Evolutionary conservation across 2,797 vertebrate genomes (phyloP), one percentile per base, ranked within the genome.

Genomic region (Telmatherina bonti): DNA sequence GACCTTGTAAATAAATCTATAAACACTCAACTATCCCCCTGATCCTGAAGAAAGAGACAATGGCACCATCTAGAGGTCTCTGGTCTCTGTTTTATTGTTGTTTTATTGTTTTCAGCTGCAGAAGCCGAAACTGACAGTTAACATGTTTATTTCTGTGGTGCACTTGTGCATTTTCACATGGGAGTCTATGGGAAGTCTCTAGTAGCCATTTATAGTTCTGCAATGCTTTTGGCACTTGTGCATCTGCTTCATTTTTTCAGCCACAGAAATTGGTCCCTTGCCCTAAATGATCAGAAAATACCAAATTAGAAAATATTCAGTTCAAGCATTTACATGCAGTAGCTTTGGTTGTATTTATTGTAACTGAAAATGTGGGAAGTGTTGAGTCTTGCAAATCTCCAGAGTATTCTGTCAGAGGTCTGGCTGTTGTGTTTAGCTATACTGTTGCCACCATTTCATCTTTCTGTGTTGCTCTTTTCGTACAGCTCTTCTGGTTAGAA

Each of bases 391-490:
- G 2, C 54, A 43, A 45, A 20, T 7, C 12, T 41, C 57, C n/a
- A n/a, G n/a, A n/a, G n/a, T 29, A 24, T 59, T 78, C 7, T 7
- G 26, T 31, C 49, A 29, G 57, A n/a, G n/a, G n/a, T n/a, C 47
- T 62, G 59, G 24, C 41, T 52, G 68, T 38, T 43, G 54, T 52
- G 65, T 57, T 54, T 26, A 18, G 12, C 18, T 45, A 9, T n/a
- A 36, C 53, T 31, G 15, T 58, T 22, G 47, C 47, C 27, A 55
- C 5, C 13, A 18, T 60, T 11, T 35, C 27, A 20, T 49, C 64
- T 73, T 84, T 62, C 72, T 78, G 58, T 81, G 62, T 82, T 74
- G 20, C 63, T 75, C 61, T 83, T 83, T 77, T 78, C 51, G 67
- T 16, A 1, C 29, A 36, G 47, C 55, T 77, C 66, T 43, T 38